Evolutionary conservation across 1,140 invertebrate species (phyloP).

Genomic region (Capitella teleta): DNA sequence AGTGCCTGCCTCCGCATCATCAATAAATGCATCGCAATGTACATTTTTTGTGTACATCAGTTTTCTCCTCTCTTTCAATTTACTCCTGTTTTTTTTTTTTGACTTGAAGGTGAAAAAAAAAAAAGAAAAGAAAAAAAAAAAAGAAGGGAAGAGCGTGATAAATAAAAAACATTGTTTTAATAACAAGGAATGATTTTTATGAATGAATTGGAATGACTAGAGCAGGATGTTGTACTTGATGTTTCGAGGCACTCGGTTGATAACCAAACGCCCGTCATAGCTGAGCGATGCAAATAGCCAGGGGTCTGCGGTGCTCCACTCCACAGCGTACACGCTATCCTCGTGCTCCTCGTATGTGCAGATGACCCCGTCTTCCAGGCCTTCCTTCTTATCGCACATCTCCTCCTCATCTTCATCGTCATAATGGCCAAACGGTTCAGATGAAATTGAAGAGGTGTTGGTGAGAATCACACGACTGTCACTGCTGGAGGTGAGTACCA

Average conservation of each 20-base stretch:
- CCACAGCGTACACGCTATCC: conserved; percentile 91
- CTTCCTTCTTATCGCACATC: conserved; percentile 43
- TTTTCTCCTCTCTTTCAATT: too few species aligned
- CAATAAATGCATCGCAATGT: too few species aligned
- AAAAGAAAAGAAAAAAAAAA: too few species aligned
- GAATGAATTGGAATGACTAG: too few species aligned
- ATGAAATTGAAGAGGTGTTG: conserved; percentile 75
- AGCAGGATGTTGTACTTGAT: conserved; percentile 66
- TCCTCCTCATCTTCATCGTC: conserved; percentile 45
- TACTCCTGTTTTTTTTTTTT: too few species aligned
- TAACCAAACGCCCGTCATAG: conserved; percentile 86
- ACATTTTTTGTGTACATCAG: too few species aligned
- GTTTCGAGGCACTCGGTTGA: conserved; percentile 80
- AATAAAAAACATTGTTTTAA: too few species aligned
- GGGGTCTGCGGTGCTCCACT: conserved; percentile 92
- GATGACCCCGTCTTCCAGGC: conserved; percentile 56
- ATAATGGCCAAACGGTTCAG: conserved; percentile 57
- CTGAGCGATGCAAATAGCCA: conserved; percentile 97
- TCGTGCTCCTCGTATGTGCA: conserved; percentile 91
- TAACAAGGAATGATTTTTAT: too few species aligned
- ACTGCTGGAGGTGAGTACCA: conserved; percentile 86
- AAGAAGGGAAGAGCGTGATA: too few species aligned
- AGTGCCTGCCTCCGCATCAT: too few species aligned
- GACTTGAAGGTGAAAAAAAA: too few species aligned
- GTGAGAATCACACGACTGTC: conserved; percentile 83